Conservation (phyloP, 2,888 invertebrate genomes). For the Drosophila paucipuncta region DNA sequence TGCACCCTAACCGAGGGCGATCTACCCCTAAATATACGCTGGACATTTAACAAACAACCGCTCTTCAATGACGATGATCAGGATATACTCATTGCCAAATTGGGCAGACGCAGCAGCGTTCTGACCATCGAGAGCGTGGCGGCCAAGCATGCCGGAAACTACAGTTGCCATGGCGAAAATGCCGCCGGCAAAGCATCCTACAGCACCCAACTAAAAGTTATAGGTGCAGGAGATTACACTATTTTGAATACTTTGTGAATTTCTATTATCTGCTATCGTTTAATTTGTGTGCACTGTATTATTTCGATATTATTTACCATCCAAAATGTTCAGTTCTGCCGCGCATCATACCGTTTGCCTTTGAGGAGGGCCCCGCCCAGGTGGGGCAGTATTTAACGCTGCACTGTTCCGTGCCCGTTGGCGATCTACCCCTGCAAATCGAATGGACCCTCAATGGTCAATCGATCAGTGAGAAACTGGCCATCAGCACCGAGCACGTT, state of each 20-base stretch:
- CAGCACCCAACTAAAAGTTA: slow-evolving; percentile 90
- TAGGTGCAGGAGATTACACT: slow-evolving; percentile 86
- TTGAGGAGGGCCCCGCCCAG: slow-evolving; percentile 91
- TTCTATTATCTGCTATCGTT: slow-evolving; percentile 22
- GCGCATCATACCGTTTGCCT: slow-evolving; percentile 92
- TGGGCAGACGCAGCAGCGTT: slow-evolving; percentile 89
- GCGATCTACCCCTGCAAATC: slow-evolving; percentile 92
- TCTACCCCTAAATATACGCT: slow-evolving; percentile 88
- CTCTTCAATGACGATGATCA: slow-evolving; percentile 82
- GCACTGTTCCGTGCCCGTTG: slow-evolving; percentile 90
- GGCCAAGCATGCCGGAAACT: slow-evolving; percentile 90
- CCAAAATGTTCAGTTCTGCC: slow-evolving; percentile 88
- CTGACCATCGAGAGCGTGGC: slow-evolving; percentile 90
- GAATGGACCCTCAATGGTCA: slow-evolving; percentile 89
- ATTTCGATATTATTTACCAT: slow-evolving; percentile 33
- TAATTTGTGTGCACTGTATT: slow-evolving; percentile 33
- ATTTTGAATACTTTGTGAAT: slow-evolving; percentile 28
- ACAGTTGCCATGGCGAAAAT: slow-evolving; percentile 91
- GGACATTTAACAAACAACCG: slow-evolving; percentile 87
- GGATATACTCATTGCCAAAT: slow-evolving; percentile 87
- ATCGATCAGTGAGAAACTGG: slow-evolving; percentile 87
- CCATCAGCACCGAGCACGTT: slow-evolving; percentile 86
- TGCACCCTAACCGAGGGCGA: slow-evolving; percentile 89
- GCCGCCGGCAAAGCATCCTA: slow-evolving; percentile 89
- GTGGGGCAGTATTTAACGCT: slow-evolving; percentile 89